Evolutionary conservation across 1,140 invertebrate species (phyloP).

Genomic region (Drosophila pruinosa): DNA sequence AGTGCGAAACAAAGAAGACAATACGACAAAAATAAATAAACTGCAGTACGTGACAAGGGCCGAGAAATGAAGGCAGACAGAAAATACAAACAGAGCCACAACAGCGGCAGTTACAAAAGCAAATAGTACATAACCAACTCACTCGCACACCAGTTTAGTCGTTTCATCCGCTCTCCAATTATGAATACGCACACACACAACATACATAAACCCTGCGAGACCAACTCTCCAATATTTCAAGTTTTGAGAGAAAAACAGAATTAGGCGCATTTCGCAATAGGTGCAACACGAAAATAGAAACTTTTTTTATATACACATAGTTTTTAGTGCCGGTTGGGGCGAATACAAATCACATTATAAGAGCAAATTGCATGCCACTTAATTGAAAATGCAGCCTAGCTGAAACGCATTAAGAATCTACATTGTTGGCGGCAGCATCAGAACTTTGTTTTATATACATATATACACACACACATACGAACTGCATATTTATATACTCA

Average conservation of each 20-base stretch:
- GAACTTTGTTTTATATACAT: conserved; percentile 1
- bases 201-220: neutral
- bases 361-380: conserved; percentile 27
- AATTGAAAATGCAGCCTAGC: conserved; percentile 29
- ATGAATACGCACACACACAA: neutral
- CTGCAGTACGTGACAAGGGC: conserved; percentile 38
- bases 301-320: neutral
- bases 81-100: neutral
- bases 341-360: conserved; percentile 24
- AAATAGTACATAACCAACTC: conserved; percentile 18
- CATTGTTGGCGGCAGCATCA: conserved; percentile 20
- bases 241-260: conserved; percentile 7
- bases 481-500: neutral
- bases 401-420: neutral
- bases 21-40: conserved; percentile 11
- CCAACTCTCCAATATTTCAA: conserved; percentile 1
- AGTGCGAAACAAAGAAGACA: conserved; percentile 26
- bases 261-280: conserved; percentile 26
- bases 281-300: conserved; percentile 32
- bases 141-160: neutral
- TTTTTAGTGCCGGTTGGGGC: conserved; percentile 2
- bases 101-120: conserved; percentile 3
- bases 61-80: neutral
- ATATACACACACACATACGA: neutral
- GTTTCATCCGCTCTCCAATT: conserved; percentile 2